phyloP scores from a whole-genome alignment of 2,797 vertebrate species.

The Lepilemur ruficaudatus region DNA sequence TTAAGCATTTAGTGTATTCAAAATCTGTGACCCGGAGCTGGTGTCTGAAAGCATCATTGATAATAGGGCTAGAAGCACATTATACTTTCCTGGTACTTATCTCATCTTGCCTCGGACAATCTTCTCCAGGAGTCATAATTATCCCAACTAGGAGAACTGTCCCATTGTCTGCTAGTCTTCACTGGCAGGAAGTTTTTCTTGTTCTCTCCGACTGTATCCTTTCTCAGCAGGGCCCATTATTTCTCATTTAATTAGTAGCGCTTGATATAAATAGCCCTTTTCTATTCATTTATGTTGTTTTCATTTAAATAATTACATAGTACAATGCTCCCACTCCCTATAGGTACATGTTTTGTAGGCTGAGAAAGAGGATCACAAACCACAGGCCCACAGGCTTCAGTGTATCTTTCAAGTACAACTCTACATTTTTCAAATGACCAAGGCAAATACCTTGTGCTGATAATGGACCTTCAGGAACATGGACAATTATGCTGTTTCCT shows the following conservation, averaged over 20 bases:
- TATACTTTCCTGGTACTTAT: constrained; percentile 59
- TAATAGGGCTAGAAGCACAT: constrained; percentile 65
- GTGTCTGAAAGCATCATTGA: constrained; percentile 72
- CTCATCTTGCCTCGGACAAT: constrained; percentile 44
- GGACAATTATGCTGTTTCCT: neutral
- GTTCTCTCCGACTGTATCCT: constrained; percentile 37
- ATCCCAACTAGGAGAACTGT: constrained; percentile 69
- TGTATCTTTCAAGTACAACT: neutral
- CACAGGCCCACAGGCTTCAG: neutral
- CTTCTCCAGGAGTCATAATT: constrained; percentile 71
- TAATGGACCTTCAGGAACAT: neutral
- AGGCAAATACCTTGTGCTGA: neutral
- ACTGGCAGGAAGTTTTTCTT: constrained; percentile 57
- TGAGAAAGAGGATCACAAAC: neutral
- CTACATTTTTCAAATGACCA: neutral
- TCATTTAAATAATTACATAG: constrained; percentile 68
- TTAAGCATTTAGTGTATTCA: constrained; percentile 65
- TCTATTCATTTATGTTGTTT: constrained; percentile 68
- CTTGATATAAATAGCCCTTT: constrained; percentile 61
- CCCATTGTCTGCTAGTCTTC: constrained; percentile 54
- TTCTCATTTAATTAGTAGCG: constrained; percentile 76
- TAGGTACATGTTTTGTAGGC: neutral
- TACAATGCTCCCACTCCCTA: neutral
- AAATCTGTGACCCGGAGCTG: constrained; percentile 47
- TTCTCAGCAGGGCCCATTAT: constrained; percentile 67